Base-by-base conservation (phyloP, 2,888 invertebrate genomes). In the Orthonevra nobilis region DNA sequence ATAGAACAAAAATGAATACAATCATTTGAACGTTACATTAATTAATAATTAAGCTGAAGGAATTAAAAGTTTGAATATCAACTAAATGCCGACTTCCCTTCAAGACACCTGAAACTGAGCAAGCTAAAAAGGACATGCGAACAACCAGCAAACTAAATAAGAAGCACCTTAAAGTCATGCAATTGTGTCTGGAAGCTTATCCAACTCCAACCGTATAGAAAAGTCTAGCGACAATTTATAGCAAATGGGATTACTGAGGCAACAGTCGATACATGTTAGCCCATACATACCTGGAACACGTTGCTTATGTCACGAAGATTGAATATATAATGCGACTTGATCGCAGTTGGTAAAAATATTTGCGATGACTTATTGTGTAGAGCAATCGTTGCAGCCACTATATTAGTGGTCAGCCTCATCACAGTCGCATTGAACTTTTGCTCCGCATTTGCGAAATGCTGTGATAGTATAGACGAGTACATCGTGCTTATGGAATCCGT, bases 271-370 rank as follows among this genome's bases (percentile, higher is more conserved):
- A 38, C 6, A 9, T 19, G 14, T 1, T 56, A 42, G 44, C 66
- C 82, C 72, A 19, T 15, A 70, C 66, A 84, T 90, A 95, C 96
- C 93, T 97, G 96, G 87, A 98, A 98, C 61, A 98, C 94, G 87
- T 98, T 98, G 2, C 97, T 97, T 63, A 98, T 91, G 88, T 98
- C 98, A 68, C 98, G 90, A 70, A 98, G 91, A 90, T 98, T 98
- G 89, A 98, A 98, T 84, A 98, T 94, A 85, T 98, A 98, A 88
- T 98, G 98, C 85, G 97, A 98, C 89, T 98, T 98, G 56, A 96
- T 94, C 1, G 98, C 98, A 1, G 98, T 98, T 0, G 98, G 98
- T 72, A 98, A 90, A 88, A 98, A 98, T 17, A 96, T 92, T 87
- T 95, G 94, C 1, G 94, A 92, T 1, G 95, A 93, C 89, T 96